Evolutionary conservation across 2,113 vertebrate genomes (phyloP).

Genomic region (Bombycilla garrulus): DNA sequence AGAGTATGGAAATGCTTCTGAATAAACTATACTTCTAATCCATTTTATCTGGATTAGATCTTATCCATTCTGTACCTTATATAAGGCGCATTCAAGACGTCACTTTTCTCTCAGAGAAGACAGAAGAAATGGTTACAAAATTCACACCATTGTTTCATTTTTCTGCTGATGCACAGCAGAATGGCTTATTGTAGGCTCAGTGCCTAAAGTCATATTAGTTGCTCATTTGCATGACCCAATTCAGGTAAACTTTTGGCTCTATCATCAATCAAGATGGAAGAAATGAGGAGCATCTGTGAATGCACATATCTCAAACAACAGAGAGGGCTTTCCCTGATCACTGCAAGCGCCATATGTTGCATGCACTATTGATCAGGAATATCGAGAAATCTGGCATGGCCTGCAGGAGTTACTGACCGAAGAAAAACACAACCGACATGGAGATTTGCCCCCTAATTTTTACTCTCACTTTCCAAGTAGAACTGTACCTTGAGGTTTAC

Average conservation of each 20-base stretch:
- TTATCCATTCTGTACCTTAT: neutral
- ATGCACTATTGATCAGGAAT: neutral
- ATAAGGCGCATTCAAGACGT: neutral
- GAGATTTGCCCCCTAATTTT: neutral
- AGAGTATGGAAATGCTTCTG: neutral
- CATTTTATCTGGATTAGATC: too few species aligned
- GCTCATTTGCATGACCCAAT: neutral
- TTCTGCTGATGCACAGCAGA: neutral
- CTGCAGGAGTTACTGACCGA: neutral
- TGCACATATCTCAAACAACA: neutral
- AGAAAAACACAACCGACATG: neutral
- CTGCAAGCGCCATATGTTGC: neutral
- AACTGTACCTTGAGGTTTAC: neutral
- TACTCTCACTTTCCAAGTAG: neutral
- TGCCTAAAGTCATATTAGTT: neutral
- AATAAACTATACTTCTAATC: neutral
- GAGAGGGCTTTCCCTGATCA: neutral
- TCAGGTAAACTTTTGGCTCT: neutral
- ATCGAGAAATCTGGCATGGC: neutral
- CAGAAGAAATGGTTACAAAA: neutral
- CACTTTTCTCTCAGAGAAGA: neutral
- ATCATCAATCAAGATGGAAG: neutral
- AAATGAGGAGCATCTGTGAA: neutral
- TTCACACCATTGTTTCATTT: neutral
- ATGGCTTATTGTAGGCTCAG: neutral